Evolutionary conservation across 2,888 invertebrate species (phyloP), one percentile per base, ranked within the genome.

Genomic region (Andricus curvator): DNA sequence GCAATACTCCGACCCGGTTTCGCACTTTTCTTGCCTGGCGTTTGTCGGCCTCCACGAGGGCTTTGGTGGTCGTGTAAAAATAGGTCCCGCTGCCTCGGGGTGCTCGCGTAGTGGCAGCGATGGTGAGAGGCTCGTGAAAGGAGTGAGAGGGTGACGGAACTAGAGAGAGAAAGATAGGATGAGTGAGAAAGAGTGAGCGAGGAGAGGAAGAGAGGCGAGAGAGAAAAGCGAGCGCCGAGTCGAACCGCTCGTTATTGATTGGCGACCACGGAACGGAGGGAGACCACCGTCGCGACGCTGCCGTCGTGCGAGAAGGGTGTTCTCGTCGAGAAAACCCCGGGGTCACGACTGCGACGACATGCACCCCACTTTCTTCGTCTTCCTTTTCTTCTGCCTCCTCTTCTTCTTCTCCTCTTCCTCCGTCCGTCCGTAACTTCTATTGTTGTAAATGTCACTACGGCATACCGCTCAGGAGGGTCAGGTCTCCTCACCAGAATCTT

Each of bases 221-320:
- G 80, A 77, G 74, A 79, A 82, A 80, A 78, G 80, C 64, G 78
- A 80, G 65, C 80, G 82, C 76, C 83, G 86, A 85, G 87, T 86
- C 82, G 87, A 87, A 85, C 86, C 87, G 86, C 87, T 84, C 87
- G 89, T 89, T 89, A 89, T 89, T 89, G 89, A 89, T 89, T 89
- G 87, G 88, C 86, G 84, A 82, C 83, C 85, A 84, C 82, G 77
- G 79, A 79, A 80, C 82, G 80, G 78, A 82, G 83, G 83, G 85
- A 83, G 84, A 82, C 77, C 80, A 25, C 51, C 74, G 74, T 74
- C 74, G 74, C 74, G 56, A 74, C 74, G 74, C 74, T 74, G 51
- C 56, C 56, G 74, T 56, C 74, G 74, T 74, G 20, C 56, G 5
- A 56, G 74, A 74, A 74, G 74, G 74, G 74, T 74, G 37, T n/a